phyloP scores from a whole-genome alignment of 2,113 vertebrate genomes.

The Climacteris rufus region DNA sequence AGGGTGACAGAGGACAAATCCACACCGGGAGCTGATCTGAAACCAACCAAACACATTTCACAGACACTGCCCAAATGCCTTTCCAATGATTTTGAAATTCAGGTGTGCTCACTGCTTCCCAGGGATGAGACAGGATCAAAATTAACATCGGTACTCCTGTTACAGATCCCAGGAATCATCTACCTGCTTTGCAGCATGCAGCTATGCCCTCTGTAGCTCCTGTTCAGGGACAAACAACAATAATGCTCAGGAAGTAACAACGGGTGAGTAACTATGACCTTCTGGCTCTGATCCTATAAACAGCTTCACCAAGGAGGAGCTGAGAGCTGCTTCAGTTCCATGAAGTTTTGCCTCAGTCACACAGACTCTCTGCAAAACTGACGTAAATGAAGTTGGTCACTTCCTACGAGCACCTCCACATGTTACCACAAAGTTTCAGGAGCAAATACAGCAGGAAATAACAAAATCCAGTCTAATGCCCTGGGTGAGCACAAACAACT shows the following conservation, averaged over 20 bases:
- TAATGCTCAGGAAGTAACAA: neutral
- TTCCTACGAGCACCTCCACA: neutral
- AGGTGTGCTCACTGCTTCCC: neutral
- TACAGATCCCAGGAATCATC: neutral
- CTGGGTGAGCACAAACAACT: neutral
- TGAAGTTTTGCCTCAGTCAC: neutral
- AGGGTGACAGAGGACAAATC: neutral
- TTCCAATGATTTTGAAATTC: neutral
- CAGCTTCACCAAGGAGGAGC: neutral
- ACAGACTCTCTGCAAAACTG: neutral
- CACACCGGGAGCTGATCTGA: neutral
- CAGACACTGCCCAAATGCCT: neutral
- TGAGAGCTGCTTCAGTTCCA: neutral
- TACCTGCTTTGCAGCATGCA: neutral
- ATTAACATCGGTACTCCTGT: neutral
- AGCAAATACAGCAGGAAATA: neutral
- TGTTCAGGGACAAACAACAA: neutral
- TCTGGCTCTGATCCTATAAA: neutral
- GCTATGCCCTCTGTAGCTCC: neutral
- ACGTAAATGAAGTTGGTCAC: fast-evolving
- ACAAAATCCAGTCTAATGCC: neutral
- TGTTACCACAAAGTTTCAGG: fast-evolving
- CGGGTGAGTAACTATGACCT: neutral
- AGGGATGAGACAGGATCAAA: neutral
- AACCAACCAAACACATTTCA: neutral